Evolutionary conservation across 35 echinoderm and acorn worm species (phyloP).

Genomic region (Apostichopus californicus): DNA sequence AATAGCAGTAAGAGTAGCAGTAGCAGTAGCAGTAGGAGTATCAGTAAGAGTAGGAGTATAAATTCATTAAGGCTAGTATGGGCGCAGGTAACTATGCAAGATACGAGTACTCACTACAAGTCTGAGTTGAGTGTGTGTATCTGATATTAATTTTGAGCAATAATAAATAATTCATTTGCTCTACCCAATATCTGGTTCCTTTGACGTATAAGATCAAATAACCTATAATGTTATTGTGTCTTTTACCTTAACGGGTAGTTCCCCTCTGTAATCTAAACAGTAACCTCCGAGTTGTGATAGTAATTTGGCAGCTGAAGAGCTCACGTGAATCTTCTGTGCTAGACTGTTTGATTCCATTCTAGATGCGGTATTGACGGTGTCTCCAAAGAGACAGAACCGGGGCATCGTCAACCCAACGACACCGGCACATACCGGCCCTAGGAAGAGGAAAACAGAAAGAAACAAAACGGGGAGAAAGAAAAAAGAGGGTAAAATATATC

Average conservation of each 20-base stretch:
- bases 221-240: too few species aligned
- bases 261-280: constrained; percentile 67
- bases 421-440: constrained; percentile 84
- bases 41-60: too few species aligned
- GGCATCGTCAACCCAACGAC: constrained; percentile 96
- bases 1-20: too few species aligned
- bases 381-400: constrained; percentile 96
- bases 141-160: too few species aligned
- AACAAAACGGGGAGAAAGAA: not conserved
- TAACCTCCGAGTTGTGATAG: constrained; percentile 78
- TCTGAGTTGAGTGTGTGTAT: too few species aligned
- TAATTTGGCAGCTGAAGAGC: constrained; percentile 44
- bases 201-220: too few species aligned
- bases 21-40: too few species aligned
- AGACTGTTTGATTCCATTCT: constrained; percentile 96
- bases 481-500: not conserved
- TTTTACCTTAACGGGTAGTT: constrained; percentile 84
- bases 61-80: too few species aligned
- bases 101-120: too few species aligned
- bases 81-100: too few species aligned
- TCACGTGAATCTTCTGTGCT: constrained; percentile 82
- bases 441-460: not conserved
- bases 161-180: too few species aligned
- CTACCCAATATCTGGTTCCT: too few species aligned
- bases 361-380: constrained; percentile 93